These are phyloP conservation scores for Blastobasis lacticolella DNA, from an alignment of 2,888 invertebrate genomes.

Conservation along the genomic window DNA sequence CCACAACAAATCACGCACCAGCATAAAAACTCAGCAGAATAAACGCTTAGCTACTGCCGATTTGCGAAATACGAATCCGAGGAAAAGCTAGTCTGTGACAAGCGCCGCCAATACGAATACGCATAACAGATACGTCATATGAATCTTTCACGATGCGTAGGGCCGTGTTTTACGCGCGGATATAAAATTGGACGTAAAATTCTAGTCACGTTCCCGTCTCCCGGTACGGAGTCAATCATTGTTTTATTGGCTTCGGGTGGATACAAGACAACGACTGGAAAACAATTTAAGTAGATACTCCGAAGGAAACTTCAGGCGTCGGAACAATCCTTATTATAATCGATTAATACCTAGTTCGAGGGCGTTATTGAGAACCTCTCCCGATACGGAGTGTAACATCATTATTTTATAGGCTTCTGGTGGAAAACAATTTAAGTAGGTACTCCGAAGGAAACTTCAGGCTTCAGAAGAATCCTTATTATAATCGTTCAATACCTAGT, in stretches of 20 bases:
- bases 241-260: constrained; percentile 54
- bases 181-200: constrained; percentile 62
- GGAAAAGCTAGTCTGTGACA: constrained; percentile 4
- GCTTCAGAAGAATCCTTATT: no score
- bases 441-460: no score
- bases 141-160: constrained; percentile 51
- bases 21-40: neutral
- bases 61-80: no score
- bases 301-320: no score
- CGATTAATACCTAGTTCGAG: no score
- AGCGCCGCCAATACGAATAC: constrained; percentile 21
- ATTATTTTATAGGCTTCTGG: no score
- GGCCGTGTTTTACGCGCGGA: constrained; percentile 46
- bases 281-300: constrained; percentile 18
- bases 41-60: neutral
- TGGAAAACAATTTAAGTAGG: no score
- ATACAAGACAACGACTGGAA: constrained; percentile 15
- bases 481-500: no score
- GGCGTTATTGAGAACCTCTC: no score
- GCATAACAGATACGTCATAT: constrained; percentile 35
- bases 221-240: constrained; percentile 61
- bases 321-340: no score
- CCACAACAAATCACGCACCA: neutral
- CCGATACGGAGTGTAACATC: no score
- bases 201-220: constrained; percentile 49